Percentiles rank a stretch among this genome's conserved stretches.
Evolutionary conservation across 2,797 vertebrate genomes (phyloP).

Genomic region (Aulostomus chinensis): DNA sequence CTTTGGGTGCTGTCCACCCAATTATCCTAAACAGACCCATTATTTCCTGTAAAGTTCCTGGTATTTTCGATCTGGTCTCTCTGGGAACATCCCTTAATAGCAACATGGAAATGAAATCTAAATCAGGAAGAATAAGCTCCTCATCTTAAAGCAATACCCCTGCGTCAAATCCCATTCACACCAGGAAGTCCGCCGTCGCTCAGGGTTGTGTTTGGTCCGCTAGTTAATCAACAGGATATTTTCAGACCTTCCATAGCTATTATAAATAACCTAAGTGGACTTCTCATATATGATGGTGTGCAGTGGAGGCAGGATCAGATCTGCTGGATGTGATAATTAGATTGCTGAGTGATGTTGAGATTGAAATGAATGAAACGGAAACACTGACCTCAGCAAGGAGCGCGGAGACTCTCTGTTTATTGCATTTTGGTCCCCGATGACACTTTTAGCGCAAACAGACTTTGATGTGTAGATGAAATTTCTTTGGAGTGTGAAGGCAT

Average conservation of each 20-base stretch:
- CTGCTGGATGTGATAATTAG: conserved; percentile 71
- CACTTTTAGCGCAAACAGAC: conserved; percentile 44
- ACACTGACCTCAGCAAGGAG: conserved; percentile 29
- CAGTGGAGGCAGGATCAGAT: conserved; percentile 48
- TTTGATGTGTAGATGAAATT: conserved; percentile 56
- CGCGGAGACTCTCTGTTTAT: conserved; percentile 50
- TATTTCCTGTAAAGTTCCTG: conserved; percentile 41
- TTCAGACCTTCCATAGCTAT: conserved; percentile 34
- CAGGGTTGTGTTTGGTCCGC: conserved; percentile 47
- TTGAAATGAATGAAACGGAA: conserved; percentile 33
- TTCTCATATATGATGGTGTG: conserved; percentile 20
- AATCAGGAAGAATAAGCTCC: conserved; percentile 6
- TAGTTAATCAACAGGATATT: conserved; percentile 54
- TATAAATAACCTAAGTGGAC: conserved; percentile 43
- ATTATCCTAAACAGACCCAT: conserved; percentile 57
- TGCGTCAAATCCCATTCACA: conserved; percentile 19
- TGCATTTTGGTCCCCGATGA: conserved; percentile 53
- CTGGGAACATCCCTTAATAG: conserved; percentile 13
- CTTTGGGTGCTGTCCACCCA: conserved; percentile 37
- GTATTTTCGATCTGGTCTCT: conserved; percentile 34
- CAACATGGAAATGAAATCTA: conserved; percentile 25
- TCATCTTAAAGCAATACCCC: conserved; percentile 5
- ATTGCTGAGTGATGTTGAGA: conserved; percentile 32
- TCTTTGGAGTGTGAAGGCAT: conserved; percentile 51
- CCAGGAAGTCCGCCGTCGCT: neutral